Evolutionary conservation across 2,797 vertebrate genomes (phyloP), one percentile per base, ranked within the genome.

Genomic region (Neostethus bicornis): DNA sequence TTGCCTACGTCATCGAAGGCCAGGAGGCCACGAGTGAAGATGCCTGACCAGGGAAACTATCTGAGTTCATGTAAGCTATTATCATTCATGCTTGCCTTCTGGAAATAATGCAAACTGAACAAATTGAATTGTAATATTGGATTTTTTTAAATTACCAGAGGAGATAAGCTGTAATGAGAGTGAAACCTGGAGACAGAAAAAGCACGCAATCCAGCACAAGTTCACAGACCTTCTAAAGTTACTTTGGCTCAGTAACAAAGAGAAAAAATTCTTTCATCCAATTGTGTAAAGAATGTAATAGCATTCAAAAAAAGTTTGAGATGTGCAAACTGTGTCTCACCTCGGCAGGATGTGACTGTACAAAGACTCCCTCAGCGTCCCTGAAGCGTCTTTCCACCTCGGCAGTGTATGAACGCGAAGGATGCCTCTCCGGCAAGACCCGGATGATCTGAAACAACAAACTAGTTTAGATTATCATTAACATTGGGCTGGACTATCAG

Each of bases 361-460:
- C 58, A 47, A 87, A 89, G 51, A 76, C 57, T 4, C 74, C 76
- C 55, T 89, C 77, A 0, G 76, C 73, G 5, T 69, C 48, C 45
- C 7, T 70, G 62, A 92, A 89, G 48, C 90, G 88, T 0, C 50
- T 48, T 26, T 92, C 85, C 66, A 93, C 34, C 49, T 86, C 70
- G 0, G 67, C 61, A 0, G 81, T 77, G 67, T 92, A 92, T 5
- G 69, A 66, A 20, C 75, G 74, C 0, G 92, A 91, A 5, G 91
- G 91, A 63, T 93, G 92, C 64, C 87, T 85, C 24, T 80, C 77
- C 19, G 91, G 86, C 61, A 93, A 43, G 6, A 92, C 80, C 4
- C 61, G 78, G 47, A 87, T 64, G 45, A 90, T 82, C 89, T 90
- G 67, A 39, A 74, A 83, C 17, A 4, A n/a, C 0, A 67, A 39